Conservation (phyloP, 2,113 vertebrate genomes). For the Bos indicus region DNA sequence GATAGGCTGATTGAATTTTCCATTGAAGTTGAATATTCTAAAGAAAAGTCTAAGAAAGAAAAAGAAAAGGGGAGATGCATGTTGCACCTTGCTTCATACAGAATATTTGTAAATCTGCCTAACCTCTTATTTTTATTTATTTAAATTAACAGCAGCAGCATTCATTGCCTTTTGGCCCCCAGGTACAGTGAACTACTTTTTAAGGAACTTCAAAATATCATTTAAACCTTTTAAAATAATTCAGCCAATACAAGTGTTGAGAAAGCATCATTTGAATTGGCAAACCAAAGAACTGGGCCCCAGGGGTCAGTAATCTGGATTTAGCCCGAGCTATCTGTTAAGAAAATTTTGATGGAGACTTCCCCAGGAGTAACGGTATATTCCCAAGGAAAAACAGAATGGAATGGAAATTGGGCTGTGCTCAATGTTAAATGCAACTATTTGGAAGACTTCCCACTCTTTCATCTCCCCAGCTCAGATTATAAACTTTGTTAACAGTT, state of each 20-base stretch:
- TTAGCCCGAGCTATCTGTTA: not conserved
- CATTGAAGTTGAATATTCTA: not conserved
- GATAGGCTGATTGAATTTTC: not conserved
- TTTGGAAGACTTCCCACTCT: not conserved
- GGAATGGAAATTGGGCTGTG: not conserved
- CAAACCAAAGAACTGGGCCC: not conserved
- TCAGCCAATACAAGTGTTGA: not conserved
- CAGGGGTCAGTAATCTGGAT: not conserved
- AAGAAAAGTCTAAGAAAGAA: not conserved
- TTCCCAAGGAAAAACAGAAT: not conserved
- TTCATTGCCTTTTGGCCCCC: constrained; percentile 20
- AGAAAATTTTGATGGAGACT: not conserved
- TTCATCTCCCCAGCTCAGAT: not conserved
- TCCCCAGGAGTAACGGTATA: not conserved
- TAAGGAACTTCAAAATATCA: constrained; percentile 38
- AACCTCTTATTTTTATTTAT: constrained; percentile 57
- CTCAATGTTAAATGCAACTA: not conserved
- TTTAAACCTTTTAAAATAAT: constrained; percentile 52
- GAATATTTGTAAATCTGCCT: constrained; percentile 35
- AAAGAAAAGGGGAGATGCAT: not conserved
- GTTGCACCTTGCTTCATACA: not conserved
- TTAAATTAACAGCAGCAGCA: constrained; percentile 30
- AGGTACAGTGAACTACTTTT: constrained; percentile 10
- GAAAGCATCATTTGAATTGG: not conserved
- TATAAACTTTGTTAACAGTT: not conserved